A percentile compares a stretch with the other conserved stretches of the same genome.
phyloP scores from a whole-genome alignment of 1,140 invertebrate genomes.

The Aphelenchoides fujianensis region DNA sequence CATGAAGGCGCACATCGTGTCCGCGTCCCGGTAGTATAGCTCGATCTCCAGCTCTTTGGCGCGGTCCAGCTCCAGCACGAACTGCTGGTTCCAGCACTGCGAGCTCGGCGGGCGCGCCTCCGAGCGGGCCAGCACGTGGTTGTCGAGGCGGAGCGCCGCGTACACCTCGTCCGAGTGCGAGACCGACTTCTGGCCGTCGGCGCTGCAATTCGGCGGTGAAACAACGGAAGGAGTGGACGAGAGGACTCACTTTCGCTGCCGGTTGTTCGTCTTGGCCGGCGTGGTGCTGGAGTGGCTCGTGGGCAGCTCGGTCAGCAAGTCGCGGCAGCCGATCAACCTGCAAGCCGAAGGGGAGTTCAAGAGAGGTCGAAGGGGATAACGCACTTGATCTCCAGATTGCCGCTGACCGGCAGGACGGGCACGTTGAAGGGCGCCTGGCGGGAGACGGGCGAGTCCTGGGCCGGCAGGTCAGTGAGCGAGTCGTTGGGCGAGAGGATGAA shows the following conservation, averaged over 20 bases:
- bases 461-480: neutral
- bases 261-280: conserved; percentile 15
- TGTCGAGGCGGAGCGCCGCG: conserved; percentile 94
- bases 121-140: conserved; percentile 90
- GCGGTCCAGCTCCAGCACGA: conserved; percentile 90
- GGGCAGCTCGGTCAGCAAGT: conserved; percentile 28
- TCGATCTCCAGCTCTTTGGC: conserved; percentile 95
- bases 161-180: conserved; percentile 95
- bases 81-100: conserved; percentile 98
- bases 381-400: conserved; percentile 50
- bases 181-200: no score
- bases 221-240: conserved; percentile 19
- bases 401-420: conserved; percentile 54
- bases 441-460: neutral
- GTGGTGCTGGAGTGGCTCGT: conserved; percentile 7
- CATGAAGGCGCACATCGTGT: conserved; percentile 86
- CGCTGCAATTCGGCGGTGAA: conserved; percentile 21
- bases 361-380: conserved; percentile 5
- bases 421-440: neutral
- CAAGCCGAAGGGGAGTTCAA: conserved; percentile 1
- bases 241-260: conserved; percentile 34
- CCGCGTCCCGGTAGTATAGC: conserved; percentile 95
- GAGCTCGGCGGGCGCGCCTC: conserved; percentile 91
- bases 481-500: neutral
- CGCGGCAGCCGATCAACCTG: conserved; percentile 36